Evolutionary conservation across 2,888 invertebrate species (phyloP).

Genomic region (Drosophila hamatofila): DNA sequence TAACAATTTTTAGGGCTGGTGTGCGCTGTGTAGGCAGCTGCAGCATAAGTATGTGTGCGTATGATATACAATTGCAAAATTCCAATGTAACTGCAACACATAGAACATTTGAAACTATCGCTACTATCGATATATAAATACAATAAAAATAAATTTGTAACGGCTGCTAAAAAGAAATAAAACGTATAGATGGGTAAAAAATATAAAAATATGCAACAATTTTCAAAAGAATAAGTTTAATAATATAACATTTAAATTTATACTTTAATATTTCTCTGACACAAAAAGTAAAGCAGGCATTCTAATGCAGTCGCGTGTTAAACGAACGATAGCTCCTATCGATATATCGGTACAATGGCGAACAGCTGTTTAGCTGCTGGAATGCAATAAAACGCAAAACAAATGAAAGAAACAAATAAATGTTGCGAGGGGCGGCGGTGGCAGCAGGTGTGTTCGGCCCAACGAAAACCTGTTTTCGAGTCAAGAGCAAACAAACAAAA

Average conservation of each 20-base stretch:
- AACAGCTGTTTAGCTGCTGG: conserved; percentile 39
- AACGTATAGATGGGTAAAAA: too few relatives aligned
- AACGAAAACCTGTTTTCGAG: conserved; percentile 50
- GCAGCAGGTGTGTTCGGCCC: conserved; percentile 25
- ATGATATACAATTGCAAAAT: not conserved
- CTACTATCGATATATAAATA: not conserved
- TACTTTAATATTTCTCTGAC: too few relatives aligned
- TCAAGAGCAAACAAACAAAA: conserved; percentile 73
- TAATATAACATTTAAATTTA: too few relatives aligned
- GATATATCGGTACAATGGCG: conserved; percentile 24
- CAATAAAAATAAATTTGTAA: not conserved
- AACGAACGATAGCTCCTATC: conserved; percentile 3
- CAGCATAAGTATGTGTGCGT: not conserved
- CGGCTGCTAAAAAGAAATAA: not conserved
- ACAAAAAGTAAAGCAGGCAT: not conserved
- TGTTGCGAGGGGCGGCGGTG: conserved; percentile 19
- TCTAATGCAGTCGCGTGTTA: not conserved
- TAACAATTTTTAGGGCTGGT: not conserved
- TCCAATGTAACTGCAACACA: not conserved
- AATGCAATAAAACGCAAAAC: conserved; percentile 32
- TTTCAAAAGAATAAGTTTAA: too few relatives aligned
- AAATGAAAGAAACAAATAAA: conserved; percentile 35
- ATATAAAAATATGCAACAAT: too few relatives aligned
- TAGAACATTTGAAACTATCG: not conserved
- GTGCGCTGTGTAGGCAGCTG: not conserved